These are phyloP conservation scores for Oopsacas minuta DNA, from an alignment of 37 sponge, comb jelly and placozoan genomes.

Conservation along the genomic window DNA sequence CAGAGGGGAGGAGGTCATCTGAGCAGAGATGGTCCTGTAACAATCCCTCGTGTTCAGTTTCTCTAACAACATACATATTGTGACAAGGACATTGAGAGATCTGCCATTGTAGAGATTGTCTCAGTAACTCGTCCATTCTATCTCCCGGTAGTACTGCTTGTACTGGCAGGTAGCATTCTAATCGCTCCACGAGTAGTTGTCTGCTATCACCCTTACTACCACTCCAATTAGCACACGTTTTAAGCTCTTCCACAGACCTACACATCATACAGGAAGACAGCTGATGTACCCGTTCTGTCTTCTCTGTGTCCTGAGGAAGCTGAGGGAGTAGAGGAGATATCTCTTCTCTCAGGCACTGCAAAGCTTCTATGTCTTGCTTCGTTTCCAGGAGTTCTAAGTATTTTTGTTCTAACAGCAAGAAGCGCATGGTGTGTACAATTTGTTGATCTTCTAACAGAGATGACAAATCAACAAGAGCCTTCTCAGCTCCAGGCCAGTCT, in stretches of 20 bases:
- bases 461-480: constrained; percentile 41
- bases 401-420: constrained; percentile 74
- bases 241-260: constrained; percentile 48
- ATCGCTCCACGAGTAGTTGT: constrained; percentile 65
- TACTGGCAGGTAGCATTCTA: constrained; percentile 88
- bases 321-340: constrained; percentile 54
- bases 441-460: constrained; percentile 37
- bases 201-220: constrained; percentile 66
- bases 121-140: constrained; percentile 53
- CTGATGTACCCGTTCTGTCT: neutral
- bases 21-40: neutral
- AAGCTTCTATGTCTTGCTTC: constrained; percentile 53
- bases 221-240: constrained; percentile 59
- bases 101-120: constrained; percentile 68
- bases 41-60: neutral
- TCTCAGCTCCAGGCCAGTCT: constrained; percentile 66
- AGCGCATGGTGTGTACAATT: constrained; percentile 58
- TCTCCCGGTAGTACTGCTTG: constrained; percentile 82
- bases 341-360: constrained; percentile 71
- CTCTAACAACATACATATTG: neutral
- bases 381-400: constrained; percentile 86
- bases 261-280: constrained; percentile 65
- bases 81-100: constrained; percentile 71
- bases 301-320: constrained; percentile 26
- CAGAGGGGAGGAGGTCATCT: constrained; percentile 67